A percentile compares a stretch with the other conserved stretches of the same genome.
Evolutionary conservation across 92 coral and sea anemone species (phyloP).

Genomic region (Zoanthus sociatus): DNA sequence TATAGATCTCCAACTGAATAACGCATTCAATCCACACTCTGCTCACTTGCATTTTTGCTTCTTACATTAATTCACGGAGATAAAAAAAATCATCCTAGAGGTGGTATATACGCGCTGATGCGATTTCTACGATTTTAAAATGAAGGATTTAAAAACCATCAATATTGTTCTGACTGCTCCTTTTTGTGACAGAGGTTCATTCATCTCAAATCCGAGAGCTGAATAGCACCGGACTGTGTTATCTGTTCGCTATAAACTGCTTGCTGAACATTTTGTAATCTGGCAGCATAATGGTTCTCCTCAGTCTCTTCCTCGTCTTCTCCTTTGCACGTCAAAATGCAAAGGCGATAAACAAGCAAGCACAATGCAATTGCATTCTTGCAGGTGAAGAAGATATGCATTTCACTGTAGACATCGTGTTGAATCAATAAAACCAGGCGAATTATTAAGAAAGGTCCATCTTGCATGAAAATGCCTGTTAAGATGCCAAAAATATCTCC

Average conservation of each 20-base stretch:
- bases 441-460: conserved; percentile 94
- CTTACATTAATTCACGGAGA: too few species aligned
- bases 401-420: conserved; percentile 86
- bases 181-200: not conserved
- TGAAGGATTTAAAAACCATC: too few species aligned
- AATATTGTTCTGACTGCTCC: too few species aligned
- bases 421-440: conserved; percentile 87
- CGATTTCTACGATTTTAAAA: too few species aligned
- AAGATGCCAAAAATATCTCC: conserved; percentile 97
- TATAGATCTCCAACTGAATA: too few species aligned
- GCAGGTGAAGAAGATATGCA: conserved; percentile 96
- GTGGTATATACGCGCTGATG: too few species aligned
- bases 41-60: too few species aligned
- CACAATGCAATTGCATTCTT: conserved; percentile 96
- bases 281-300: conserved; percentile 75
- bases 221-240: conserved; percentile 86
- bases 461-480: conserved; percentile 97
- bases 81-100: too few species aligned
- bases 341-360: conserved; percentile 89
- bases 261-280: conserved; percentile 92
- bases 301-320: conserved; percentile 85
- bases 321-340: conserved; percentile 95
- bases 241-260: conserved; percentile 90
- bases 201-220: conserved; percentile 68
- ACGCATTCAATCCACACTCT: too few species aligned